Base-by-base conservation (phyloP, 1,140 invertebrate species). In the Heliothis subflexa region DNA sequence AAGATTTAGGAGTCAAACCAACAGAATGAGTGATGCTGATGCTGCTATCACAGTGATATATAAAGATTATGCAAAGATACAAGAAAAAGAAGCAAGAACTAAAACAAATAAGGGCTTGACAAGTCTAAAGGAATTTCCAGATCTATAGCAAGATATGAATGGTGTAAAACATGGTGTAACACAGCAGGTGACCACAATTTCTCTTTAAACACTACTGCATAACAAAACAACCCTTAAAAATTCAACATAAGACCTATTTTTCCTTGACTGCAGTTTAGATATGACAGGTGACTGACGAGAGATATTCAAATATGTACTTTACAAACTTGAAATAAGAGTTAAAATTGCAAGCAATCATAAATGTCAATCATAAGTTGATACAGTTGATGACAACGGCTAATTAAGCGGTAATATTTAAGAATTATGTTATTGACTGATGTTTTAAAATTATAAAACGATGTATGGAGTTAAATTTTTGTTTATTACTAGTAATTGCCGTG, bases 151-250 rank as follows among this genome's bases (percentile, higher is more conserved):
- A 61, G 16, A 59, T 73, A 83, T 85, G 85, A 84, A 86, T 82
- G 81, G 83, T 73, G 80, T 81, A 80, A 71, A 76, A 85, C 85
- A 82, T 83, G 84, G 84, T 83, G 83, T 84, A 83, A 87, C 76
- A 79, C 81, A 77, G 76, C 87, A 89, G 86, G 86, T 89, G 86
- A 85, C 76, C 79, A 75, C 75, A 86, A 84, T 84, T 85, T 84
- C 79, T 79, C 84, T 71, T 73, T 55, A 45, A 68, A 62, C 54
- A 70, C 66, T 7, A 52, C 12, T 28, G 62, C 45, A 54, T 28
- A 14, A 21, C 3, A 74, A 74, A 74, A 74, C 55, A 18, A 74
- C 45, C 40, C 71, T 49, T 40, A 7, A 33, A 2, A 9, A 9
- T 7, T 3, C 16, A 5, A 3, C 1, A 54, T 14, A 71, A 40